Conservation (phyloP, 2,888 invertebrate species). For the Pteria penguin region DNA sequence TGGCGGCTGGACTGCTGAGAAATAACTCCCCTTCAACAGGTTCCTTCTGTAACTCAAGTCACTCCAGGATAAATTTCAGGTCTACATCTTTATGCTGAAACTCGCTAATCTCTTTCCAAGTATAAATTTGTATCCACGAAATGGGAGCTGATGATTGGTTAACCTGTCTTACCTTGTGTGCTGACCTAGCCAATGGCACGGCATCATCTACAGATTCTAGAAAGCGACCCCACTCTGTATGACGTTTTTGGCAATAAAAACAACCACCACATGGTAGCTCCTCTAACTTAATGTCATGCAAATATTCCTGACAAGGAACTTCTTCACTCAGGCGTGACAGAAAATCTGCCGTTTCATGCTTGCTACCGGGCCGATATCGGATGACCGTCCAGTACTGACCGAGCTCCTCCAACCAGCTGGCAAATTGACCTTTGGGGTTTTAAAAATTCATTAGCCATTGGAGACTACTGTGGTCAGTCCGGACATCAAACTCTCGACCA, state of each 20-base stretch:
- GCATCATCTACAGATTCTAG: slow-evolving; percentile 1
- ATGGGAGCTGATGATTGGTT: not conserved
- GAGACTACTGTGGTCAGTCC: slow-evolving; percentile 13
- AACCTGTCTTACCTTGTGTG: not conserved
- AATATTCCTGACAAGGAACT: not conserved
- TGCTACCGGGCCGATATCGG: slow-evolving; percentile 6
- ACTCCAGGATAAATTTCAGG: not conserved
- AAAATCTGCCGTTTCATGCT: not conserved
- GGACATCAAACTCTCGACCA: not conserved
- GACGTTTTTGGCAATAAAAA: not conserved
- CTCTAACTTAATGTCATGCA: not conserved
- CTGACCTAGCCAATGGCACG: not conserved
- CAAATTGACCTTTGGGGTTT: too few relatives aligned
- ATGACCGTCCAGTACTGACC: slow-evolving; percentile 22
- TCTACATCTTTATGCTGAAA: not conserved
- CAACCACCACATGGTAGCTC: slow-evolving; percentile 23
- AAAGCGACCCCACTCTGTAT: slow-evolving; percentile 14
- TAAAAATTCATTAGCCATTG: slow-evolving; percentile 8
- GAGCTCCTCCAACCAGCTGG: slow-evolving; percentile 19
- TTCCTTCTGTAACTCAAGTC: not conserved
- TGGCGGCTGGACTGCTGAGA: not conserved
- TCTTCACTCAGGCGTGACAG: not conserved
- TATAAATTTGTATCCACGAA: not conserved
- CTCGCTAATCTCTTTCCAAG: not conserved
- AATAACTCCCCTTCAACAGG: not conserved